Evolutionary conservation across 23 tunicate genomes (phyloP), one percentile per base, ranked within the genome.

Genomic region (Trididemnum clinides): DNA sequence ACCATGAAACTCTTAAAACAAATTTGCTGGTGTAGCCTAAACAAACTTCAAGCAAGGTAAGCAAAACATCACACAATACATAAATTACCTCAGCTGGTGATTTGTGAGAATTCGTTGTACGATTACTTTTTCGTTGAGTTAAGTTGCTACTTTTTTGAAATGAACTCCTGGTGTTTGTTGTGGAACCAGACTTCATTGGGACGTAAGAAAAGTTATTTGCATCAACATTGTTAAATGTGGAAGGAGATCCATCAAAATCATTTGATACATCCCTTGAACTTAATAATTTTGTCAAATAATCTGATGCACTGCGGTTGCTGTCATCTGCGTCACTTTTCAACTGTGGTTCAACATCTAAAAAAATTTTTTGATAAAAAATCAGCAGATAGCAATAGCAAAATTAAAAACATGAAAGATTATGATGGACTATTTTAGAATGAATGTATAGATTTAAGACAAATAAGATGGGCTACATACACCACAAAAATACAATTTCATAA

Each of bases 31-130:
- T n/a, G n/a, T n/a, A n/a, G n/a, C n/a, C n/a, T n/a, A n/a, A n/a
- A n/a, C n/a, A n/a, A n/a, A n/a, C n/a, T n/a, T n/a, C n/a, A n/a
- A n/a, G n/a, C n/a, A n/a, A n/a, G n/a, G n/a, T n/a, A n/a, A n/a
- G n/a, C n/a, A n/a, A n/a, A n/a, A n/a, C n/a, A n/a, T n/a, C n/a
- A n/a, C n/a, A n/a, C n/a, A n/a, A n/a, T n/a, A n/a, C n/a, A n/a
- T n/a, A n/a, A n/a, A 15, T 73, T 63, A 86, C 90, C 84, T 86
- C 90, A 28, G 84, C 90, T 37, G 90, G 90, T 26, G 74, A 82
- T 27, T 74, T 37, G 28, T 78, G 65, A 29, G 31, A 44, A 1
- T 71, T 33, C 33, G 82, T 54, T 18, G 82, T n/a, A 18, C 84
- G 78, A 64, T 62, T 86, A 30, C 44, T 77, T 35, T 50, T 86